These are phyloP conservation scores for Andrena chrysosceles DNA, from an alignment of 2,888 invertebrate species.

Conservation along the genomic window DNA sequence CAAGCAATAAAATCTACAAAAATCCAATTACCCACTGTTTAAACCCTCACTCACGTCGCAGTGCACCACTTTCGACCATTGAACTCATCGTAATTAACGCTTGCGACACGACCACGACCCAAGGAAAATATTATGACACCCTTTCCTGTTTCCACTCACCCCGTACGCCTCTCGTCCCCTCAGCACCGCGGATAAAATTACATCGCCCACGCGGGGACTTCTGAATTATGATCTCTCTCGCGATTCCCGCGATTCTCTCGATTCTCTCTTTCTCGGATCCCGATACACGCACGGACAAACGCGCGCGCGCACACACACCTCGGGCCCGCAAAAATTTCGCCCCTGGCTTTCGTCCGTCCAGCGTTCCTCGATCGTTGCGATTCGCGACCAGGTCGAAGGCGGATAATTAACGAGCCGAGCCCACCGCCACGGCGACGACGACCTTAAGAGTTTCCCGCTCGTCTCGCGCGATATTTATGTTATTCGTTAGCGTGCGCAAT, in stretches of 20 bases:
- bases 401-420: conserved; percentile 67
- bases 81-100: conserved; percentile 34
- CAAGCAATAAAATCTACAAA: too few species aligned
- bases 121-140: conserved; percentile 47
- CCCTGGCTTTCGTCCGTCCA: conserved; percentile 9
- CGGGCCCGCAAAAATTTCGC: conserved; percentile 5
- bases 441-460: conserved; percentile 53
- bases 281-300: too few species aligned
- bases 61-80: conserved; percentile 41
- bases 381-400: conserved; percentile 50
- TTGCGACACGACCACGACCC: conserved; percentile 10
- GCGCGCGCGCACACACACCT: conserved; percentile 13
- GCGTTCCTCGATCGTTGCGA: conserved; percentile 31
- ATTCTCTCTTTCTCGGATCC: neutral
- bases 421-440: conserved; percentile 12
- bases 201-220: conserved; percentile 61
- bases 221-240: conserved; percentile 68
- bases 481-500: conserved; percentile 62
- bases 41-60: neutral
- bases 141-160: neutral
- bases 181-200: conserved; percentile 58
- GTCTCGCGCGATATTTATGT: conserved; percentile 56
- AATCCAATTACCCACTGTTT: neutral
- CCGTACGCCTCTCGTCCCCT: conserved; percentile 7
- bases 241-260: conserved; percentile 45